phyloP scores from a whole-genome alignment of 2,888 invertebrate species.

The Heliconius ismenius region DNA sequence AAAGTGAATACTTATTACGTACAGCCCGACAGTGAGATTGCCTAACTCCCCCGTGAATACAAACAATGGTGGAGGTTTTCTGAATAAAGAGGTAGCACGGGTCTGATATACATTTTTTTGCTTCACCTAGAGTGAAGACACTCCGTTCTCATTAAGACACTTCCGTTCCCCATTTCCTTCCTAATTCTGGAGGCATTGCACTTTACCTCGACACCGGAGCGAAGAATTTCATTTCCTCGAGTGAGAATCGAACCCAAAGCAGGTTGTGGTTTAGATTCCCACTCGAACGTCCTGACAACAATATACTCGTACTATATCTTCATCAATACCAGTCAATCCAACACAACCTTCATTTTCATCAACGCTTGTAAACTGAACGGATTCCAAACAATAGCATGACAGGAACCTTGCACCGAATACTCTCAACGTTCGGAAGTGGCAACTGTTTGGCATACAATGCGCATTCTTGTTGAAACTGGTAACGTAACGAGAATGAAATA shows the following conservation, averaged over 20 bases:
- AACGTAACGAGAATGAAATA: conserved; percentile 40
- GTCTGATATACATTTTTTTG: too few species aligned
- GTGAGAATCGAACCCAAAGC: too few species aligned
- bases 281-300: background rate
- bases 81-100: conserved; percentile 3
- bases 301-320: conserved; percentile 1
- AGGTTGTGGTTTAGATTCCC: too few species aligned
- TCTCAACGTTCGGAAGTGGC: conserved; percentile 58
- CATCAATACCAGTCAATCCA: conserved; percentile 31
- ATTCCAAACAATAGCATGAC: conserved; percentile 46
- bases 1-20: conserved; percentile 22
- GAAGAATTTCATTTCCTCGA: too few species aligned
- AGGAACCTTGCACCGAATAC: conserved; percentile 49
- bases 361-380: conserved; percentile 17
- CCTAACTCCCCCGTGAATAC: conserved; percentile 22
- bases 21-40: conserved; percentile 20
- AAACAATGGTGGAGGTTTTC: conserved; percentile 34
- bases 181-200: too few species aligned
- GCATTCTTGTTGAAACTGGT: conserved; percentile 54
- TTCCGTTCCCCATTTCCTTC: too few species aligned
- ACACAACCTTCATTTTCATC: conserved; percentile 25
- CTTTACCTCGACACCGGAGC: too few species aligned
- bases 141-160: too few species aligned
- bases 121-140: too few species aligned
- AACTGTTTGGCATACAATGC: conserved; percentile 56